Percentiles rank a stretch among this genome's conserved stretches.
Conservation (phyloP, 1,140 invertebrate species). For the Brachionus rotundiformis region DNA sequence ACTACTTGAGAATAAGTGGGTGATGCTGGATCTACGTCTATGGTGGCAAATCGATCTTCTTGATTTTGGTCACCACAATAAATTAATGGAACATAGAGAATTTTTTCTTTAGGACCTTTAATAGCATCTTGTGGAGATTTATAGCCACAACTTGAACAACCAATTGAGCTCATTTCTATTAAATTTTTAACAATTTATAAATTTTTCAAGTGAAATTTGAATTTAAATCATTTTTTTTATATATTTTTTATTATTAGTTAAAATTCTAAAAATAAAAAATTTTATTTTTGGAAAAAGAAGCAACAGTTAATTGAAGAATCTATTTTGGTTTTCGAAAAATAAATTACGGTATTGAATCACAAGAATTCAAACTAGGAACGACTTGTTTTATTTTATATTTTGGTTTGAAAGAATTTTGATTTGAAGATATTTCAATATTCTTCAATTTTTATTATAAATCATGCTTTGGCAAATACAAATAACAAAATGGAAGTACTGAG, state of each 20-base stretch:
- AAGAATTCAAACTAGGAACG: neutral
- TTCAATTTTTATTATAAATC: too few relatives aligned
- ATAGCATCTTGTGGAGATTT: neutral
- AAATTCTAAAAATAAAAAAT: slow-evolving; percentile 1
- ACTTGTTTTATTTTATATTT: neutral
- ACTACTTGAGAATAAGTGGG: slow-evolving; percentile 84
- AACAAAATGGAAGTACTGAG: too few relatives aligned
- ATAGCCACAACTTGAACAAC: neutral
- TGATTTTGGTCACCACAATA: slow-evolving; percentile 61
- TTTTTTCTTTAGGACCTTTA: slow-evolving; percentile 69
- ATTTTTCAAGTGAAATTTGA: neutral
- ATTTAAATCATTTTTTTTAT: neutral
- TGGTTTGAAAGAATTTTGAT: neutral
- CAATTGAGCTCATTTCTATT: neutral
- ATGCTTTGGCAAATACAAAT: too few relatives aligned
- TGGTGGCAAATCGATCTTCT: slow-evolving; percentile 84
- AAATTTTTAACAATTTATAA: neutral
- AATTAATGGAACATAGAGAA: slow-evolving; percentile 82
- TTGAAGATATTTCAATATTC: too few relatives aligned
- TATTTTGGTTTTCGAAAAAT: neutral
- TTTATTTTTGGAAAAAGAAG: neutral
- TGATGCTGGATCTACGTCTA: slow-evolving; percentile 86
- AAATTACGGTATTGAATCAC: neutral
- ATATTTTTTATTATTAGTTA: neutral
- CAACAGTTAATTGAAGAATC: neutral